Percentiles rank a stretch among this genome's conserved stretches.
Evolutionary conservation across 2,888 invertebrate species (phyloP).

Genomic region (Ennomos quercinarius): DNA sequence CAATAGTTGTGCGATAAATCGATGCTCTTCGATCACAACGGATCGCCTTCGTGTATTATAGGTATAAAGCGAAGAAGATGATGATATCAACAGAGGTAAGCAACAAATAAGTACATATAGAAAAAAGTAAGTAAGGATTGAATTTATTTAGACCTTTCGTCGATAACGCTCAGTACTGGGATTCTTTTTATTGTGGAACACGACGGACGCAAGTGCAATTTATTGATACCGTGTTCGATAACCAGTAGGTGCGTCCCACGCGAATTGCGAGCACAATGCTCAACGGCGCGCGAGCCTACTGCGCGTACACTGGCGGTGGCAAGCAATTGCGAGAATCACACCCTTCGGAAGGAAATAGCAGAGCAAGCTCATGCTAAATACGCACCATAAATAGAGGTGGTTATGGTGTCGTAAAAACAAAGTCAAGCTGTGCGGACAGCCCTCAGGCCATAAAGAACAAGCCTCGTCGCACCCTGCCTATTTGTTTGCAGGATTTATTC

Average conservation of each 20-base stretch:
- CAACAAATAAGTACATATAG: conserved; percentile 75
- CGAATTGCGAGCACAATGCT: conserved; percentile 59
- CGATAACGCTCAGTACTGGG: conserved; percentile 71
- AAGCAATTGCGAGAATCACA: conserved; percentile 26
- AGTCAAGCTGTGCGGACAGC: conserved; percentile 79
- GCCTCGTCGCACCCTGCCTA: conserved; percentile 60
- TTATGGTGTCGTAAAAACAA: conserved; percentile 81
- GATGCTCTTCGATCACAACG: conserved; percentile 12
- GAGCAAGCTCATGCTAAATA: conserved; percentile 73
- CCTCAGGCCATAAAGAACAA: conserved; percentile 65
- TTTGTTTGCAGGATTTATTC: conserved; percentile 20
- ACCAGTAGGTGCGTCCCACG: conserved; percentile 81
- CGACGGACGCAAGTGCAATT: conserved; percentile 80
- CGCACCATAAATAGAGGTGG: conserved; percentile 75
- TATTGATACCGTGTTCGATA: conserved; percentile 81
- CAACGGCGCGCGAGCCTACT: conserved; percentile 56
- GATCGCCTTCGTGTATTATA: not conserved
- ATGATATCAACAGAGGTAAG: conserved; percentile 71
- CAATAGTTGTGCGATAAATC: conserved; percentile 28
- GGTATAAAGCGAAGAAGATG: conserved; percentile 51
- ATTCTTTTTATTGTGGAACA: conserved; percentile 79
- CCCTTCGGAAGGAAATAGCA: conserved; percentile 73
- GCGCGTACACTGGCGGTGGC: conserved; percentile 48
- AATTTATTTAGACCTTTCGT: conserved; percentile 80
- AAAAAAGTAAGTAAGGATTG: too few species aligned